Evolutionary conservation across 1,140 invertebrate species (phyloP).

Genomic region (Drosophila saltans): DNA sequence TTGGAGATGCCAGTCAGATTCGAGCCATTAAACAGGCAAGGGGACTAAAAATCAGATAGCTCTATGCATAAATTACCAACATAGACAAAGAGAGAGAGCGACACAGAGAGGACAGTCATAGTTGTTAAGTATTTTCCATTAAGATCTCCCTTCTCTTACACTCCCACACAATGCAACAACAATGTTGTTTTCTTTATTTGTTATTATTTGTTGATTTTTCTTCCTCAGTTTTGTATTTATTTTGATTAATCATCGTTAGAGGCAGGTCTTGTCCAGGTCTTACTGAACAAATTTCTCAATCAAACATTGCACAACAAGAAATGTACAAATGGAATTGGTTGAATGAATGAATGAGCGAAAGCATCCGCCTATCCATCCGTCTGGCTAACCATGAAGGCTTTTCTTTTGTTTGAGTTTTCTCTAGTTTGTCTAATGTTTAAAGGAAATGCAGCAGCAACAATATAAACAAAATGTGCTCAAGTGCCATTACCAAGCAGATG

Average conservation of each 20-base stretch:
- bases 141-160: slow-evolving; percentile 23
- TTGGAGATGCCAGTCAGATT: slow-evolving; percentile 61
- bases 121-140: slow-evolving; percentile 33
- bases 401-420: slow-evolving; percentile 58
- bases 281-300: slow-evolving; percentile 50
- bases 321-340: slow-evolving; percentile 38
- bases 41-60: slow-evolving; percentile 33
- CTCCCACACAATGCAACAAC: slow-evolving; percentile 39
- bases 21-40: slow-evolving; percentile 31
- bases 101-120: slow-evolving; percentile 18
- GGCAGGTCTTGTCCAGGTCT: slow-evolving; percentile 19
- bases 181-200: slow-evolving; percentile 54
- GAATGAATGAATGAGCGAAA: slow-evolving; percentile 26
- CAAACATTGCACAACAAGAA: slow-evolving; percentile 57
- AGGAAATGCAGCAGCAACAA: slow-evolving; percentile 43
- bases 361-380: slow-evolving; percentile 16
- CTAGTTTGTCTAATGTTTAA: slow-evolving; percentile 60
- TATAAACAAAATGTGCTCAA: slow-evolving; percentile 64
- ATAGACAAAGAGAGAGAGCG: slow-evolving; percentile 5
- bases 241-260: slow-evolving; percentile 71
- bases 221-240: slow-evolving; percentile 32
- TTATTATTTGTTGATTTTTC: slow-evolving; percentile 26
- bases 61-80: slow-evolving; percentile 67
- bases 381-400: slow-evolving; percentile 8
- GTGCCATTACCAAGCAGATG: slow-evolving; percentile 40